A percentile compares a stretch with the other conserved stretches of the same genome.
Conservation (phyloP, 2,797 vertebrate genomes). For the Poeciliopsis presidionis region DNA sequence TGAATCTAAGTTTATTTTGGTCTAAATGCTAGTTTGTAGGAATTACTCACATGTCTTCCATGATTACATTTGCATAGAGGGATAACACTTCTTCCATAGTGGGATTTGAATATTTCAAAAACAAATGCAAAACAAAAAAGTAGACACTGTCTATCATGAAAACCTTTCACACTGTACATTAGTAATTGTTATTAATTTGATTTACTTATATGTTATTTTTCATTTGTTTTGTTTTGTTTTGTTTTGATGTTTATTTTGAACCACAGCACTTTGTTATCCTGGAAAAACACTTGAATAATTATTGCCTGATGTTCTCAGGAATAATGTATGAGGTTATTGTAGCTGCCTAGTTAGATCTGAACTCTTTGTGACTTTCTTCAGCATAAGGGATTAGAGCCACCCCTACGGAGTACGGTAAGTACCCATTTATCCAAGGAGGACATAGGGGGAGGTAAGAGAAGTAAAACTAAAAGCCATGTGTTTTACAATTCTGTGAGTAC, state of each 20-base stretch:
- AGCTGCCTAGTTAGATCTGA: neutral
- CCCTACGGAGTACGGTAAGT: neutral
- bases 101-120: slow-evolving; percentile 8
- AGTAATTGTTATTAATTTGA: neutral
- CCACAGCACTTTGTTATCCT: neutral
- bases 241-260: neutral
- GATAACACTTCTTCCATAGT: slow-evolving; percentile 12
- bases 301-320: neutral
- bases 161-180: neutral
- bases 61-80: slow-evolving; percentile 49
- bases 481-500: neutral
- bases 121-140: neutral
- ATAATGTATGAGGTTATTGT: neutral
- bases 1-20: slow-evolving; percentile 1
- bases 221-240: neutral
- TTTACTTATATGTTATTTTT: neutral
- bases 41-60: slow-evolving; percentile 12
- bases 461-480: neutral
- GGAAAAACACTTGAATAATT: neutral
- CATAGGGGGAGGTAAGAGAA: neutral
- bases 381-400: neutral
- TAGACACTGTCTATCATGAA: neutral
- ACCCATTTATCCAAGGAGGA: neutral
- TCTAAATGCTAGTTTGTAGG: neutral
- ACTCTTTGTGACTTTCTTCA: neutral